phyloP scores from a whole-genome alignment of 2,113 vertebrate genomes.

The Fulmarus glacialis region DNA sequence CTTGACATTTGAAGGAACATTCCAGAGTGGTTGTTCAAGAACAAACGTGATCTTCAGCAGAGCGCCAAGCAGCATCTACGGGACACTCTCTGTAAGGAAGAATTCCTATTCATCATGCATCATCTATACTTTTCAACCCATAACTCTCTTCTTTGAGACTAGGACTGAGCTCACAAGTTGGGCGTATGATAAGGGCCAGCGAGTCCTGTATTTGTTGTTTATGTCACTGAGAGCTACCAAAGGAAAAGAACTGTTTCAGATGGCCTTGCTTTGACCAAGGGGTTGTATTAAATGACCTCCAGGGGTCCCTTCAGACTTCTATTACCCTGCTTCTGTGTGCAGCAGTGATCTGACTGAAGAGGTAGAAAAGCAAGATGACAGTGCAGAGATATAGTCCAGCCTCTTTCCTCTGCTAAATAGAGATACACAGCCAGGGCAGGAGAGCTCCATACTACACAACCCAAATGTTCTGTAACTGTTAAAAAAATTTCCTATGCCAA shows the following conservation, averaged over 20 bases:
- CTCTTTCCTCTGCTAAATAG: not conserved
- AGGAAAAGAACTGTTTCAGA: not conserved
- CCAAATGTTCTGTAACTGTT: not conserved
- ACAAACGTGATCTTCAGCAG: not conserved
- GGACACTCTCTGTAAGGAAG: not conserved
- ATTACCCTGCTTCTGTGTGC: not conserved
- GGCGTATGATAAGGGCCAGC: not conserved
- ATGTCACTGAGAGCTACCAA: not conserved
- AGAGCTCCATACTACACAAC: not conserved
- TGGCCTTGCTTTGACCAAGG: not conserved
- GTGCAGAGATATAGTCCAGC: rapidly evolving
- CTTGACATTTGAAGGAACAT: not conserved
- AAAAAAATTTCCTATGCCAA: not conserved
- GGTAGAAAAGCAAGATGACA: not conserved
- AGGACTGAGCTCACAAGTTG: not conserved
- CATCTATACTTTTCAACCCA: not conserved
- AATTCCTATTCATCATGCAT: rapidly evolving
- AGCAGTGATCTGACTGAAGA: not conserved
- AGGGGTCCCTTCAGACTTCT: not conserved
- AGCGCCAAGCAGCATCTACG: rapidly evolving
- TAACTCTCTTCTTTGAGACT: not conserved
- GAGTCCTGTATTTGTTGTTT: not conserved
- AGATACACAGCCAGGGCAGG: not conserved
- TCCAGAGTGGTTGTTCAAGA: not conserved
- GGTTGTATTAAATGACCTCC: not conserved